Evolutionary conservation across 2,888 invertebrate species (phyloP).

Genomic region (Anoncus sp.): DNA sequence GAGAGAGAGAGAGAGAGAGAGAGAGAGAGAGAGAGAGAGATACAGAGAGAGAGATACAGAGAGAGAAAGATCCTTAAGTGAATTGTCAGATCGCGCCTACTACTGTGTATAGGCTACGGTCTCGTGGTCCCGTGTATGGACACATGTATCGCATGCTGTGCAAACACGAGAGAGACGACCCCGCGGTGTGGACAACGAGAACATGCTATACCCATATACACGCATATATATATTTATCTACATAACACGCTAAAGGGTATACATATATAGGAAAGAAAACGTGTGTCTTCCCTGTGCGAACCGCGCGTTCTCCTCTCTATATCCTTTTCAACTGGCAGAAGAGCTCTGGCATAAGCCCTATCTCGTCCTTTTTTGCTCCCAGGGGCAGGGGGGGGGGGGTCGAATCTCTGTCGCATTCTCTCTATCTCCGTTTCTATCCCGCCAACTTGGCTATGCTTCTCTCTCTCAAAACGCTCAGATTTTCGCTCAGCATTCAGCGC

Average conservation of each 20-base stretch:
- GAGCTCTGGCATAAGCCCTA: conserved; percentile 58
- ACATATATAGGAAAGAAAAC: conserved; percentile 17
- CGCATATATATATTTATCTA: neutral
- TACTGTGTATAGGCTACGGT: conserved; percentile 51
- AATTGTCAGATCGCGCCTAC: conserved; percentile 79
- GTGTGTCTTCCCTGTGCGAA: conserved; percentile 29
- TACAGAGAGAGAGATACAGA: conserved; percentile 67
- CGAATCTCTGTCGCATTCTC: conserved; percentile 20
- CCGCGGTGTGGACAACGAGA: conserved; percentile 58
- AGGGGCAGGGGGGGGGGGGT: too few species aligned
- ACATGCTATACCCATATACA: conserved; percentile 19
- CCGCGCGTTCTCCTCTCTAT: conserved; percentile 39
- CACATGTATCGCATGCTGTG: conserved; percentile 81
- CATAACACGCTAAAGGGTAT: conserved; percentile 12
- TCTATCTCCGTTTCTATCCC: conserved; percentile 31
- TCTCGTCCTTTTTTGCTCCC: conserved; percentile 68
- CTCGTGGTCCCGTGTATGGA: conserved; percentile 71
- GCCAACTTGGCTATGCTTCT: conserved; percentile 48
- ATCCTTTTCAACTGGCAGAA: conserved; percentile 46
- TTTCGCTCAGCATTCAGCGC: conserved; percentile 64
- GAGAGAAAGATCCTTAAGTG: conserved; percentile 77
- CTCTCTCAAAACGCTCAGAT: conserved; percentile 66
- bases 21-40: conserved; percentile 62
- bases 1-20: conserved; percentile 72
- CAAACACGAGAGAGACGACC: conserved; percentile 77